These are phyloP conservation scores for Centropristis striata DNA, from an alignment of 2,113 vertebrate genomes.

Conservation along the genomic window DNA sequence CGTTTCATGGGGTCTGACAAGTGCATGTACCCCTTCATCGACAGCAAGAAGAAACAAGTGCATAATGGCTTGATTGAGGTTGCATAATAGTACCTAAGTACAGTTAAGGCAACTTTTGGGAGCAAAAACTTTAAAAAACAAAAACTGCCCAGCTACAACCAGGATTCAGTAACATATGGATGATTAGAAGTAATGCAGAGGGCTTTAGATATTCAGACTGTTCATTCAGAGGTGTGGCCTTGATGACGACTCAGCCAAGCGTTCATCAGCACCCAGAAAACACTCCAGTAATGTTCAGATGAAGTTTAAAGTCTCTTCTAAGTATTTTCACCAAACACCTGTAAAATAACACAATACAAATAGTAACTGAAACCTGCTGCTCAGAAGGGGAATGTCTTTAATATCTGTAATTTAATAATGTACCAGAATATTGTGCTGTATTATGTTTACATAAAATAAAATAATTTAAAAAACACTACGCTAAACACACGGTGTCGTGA, in stretches of 20 bases:
- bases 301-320: slow-evolving; percentile 20
- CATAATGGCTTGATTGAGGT: slow-evolving; percentile 15
- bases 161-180: slow-evolving; percentile 17
- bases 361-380: slow-evolving; percentile 19
- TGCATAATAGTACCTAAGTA: slow-evolving; percentile 14
- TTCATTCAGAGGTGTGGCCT: slow-evolving; percentile 15
- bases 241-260: slow-evolving; percentile 70
- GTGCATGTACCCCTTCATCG: slow-evolving; percentile 80
- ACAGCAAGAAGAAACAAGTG: slow-evolving; percentile 54
- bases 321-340: slow-evolving; percentile 8
- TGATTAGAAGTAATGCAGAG: background rate
- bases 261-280: slow-evolving; percentile 34
- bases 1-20: slow-evolving; percentile 79
- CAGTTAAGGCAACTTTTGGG: background rate
- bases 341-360: background rate
- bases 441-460: slow-evolving; percentile 60
- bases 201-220: slow-evolving; percentile 27
- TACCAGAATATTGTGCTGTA: background rate
- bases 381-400: slow-evolving; percentile 40
- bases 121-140: background rate
- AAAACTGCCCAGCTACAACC: slow-evolving; percentile 13
- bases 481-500: background rate
- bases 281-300: slow-evolving; percentile 21
- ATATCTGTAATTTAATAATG: slow-evolving; percentile 15
- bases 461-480: slow-evolving; percentile 27